Evolutionary conservation across 1,140 invertebrate species (phyloP), one percentile per base, ranked within the genome.

Genomic region (Atta cephalotes): DNA sequence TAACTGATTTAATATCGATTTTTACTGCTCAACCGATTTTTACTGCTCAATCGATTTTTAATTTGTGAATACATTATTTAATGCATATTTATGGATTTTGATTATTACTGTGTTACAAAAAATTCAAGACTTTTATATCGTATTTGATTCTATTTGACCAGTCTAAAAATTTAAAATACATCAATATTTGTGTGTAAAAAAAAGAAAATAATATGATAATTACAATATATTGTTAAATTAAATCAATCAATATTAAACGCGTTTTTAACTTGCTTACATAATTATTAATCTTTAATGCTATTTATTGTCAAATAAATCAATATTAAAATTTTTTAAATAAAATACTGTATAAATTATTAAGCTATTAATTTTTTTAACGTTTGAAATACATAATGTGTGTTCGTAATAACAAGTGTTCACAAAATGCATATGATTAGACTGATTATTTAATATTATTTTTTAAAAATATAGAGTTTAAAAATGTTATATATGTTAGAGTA

Each of bases 401-500:
- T 28, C 3, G 18, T n/a, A 18, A 66, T 14, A 9, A 21, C 9
- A 14, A 39, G 31, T 68, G n/a, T 6, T n/a, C 31, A 35, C 31
- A 31, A 35, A 66, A n/a, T 6, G 31, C 9, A 16, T 1, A 31
- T 12, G 4, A 66, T 5, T 21, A 9, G 35, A 25, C 35, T 16
- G 35, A 66, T 4, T 39, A 45, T 45, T 45, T 45, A 45, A 45
- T 45, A 10, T 45, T 45, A 45, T 45, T 39, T 39, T 39, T 39
- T 39, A 0, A 10, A 45, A 45, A 45, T 18, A 25, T n/a, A 25
- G 25, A 25, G 25, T 25, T 25, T 39, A 0, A 10, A 45, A 45
- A 45, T 45, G 39, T 25, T 14, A 80, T 18, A 25, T n/a, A 25
- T 58, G 71, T 70, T 56, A 45, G 16, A 71, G 31, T 71, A 71